Evolutionary conservation across 2,797 vertebrate species (phyloP).

Genomic region (Pseudochirops cupreus): DNA sequence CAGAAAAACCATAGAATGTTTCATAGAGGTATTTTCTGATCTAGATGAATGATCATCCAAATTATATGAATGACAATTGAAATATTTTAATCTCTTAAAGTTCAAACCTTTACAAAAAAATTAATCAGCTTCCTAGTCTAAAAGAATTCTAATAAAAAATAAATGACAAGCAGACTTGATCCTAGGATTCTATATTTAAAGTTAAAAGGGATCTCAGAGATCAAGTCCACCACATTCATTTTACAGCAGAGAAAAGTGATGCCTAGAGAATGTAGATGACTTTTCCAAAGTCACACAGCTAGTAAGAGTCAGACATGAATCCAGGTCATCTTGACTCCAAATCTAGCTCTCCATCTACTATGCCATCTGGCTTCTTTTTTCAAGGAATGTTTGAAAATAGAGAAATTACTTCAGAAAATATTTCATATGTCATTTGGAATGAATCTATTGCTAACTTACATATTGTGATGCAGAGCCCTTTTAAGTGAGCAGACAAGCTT

Average conservation of each 20-base stretch:
- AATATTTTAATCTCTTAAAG: neutral
- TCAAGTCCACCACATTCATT: neutral
- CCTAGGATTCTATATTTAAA: neutral
- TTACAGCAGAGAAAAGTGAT: slow-evolving; percentile 49
- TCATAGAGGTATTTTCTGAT: neutral
- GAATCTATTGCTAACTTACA: neutral
- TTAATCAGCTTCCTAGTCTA: neutral
- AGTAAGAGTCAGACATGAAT: neutral
- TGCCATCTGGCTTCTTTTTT: slow-evolving; percentile 1
- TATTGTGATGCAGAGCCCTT: neutral
- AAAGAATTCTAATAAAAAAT: neutral
- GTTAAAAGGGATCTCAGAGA: neutral
- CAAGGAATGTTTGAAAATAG: slow-evolving; percentile 30
- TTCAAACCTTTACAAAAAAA: neutral
- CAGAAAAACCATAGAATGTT: neutral
- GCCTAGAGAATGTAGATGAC: slow-evolving; percentile 26
- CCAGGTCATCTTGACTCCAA: slow-evolving; percentile 1
- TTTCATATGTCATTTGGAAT: neutral
- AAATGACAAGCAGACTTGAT: neutral
- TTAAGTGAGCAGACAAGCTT: slow-evolving; percentile 3
- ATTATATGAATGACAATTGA: neutral
- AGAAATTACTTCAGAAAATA: neutral
- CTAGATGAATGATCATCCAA: neutral
- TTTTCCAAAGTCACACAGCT: slow-evolving; percentile 31
- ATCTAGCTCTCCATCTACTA: slow-evolving; percentile 7